A percentile compares a stretch with the other conserved stretches of the same genome.
phyloP scores from a whole-genome alignment of 2,113 vertebrate genomes.

The Pleuronectes platessa region DNA sequence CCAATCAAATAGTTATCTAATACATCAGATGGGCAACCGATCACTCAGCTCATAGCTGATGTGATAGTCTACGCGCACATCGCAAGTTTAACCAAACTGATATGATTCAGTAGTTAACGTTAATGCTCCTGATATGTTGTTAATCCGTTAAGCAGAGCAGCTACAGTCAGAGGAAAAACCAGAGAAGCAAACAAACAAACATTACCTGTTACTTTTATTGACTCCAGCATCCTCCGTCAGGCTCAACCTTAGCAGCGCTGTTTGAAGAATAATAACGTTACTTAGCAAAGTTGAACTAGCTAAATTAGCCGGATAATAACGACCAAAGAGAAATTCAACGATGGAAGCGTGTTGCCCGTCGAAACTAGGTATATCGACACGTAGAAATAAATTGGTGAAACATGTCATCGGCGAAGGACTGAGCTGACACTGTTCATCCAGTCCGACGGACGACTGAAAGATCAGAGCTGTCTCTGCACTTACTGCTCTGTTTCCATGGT shows the following conservation, averaged over 20 bases:
- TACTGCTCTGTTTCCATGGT: slow-evolving; percentile 54
- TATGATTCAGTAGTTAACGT: not conserved
- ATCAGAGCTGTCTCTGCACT: not conserved
- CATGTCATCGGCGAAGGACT: too few species aligned
- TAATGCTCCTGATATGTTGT: not conserved
- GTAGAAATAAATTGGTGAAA: not conserved
- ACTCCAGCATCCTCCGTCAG: slow-evolving; percentile 71
- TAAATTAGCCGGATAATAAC: slow-evolving; percentile 18
- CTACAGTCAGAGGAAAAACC: not conserved
- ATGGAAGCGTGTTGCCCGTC: not conserved
- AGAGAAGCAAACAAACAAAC: not conserved
- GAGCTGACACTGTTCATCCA: not conserved
- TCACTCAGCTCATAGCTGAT: not conserved
- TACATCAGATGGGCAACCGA: slow-evolving; percentile 2
- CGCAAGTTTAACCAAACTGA: not conserved
- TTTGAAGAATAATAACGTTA: not conserved
- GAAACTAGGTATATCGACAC: not conserved
- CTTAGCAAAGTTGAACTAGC: slow-evolving; percentile 6
- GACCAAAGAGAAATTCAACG: not conserved
- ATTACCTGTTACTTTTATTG: slow-evolving; percentile 79
- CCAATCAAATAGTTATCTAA: slow-evolving; percentile 43
- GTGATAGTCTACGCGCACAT: not conserved
- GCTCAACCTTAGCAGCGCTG: not conserved
- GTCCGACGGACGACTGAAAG: not conserved
- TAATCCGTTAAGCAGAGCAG: not conserved